phyloP scores from a whole-genome alignment of 2,113 vertebrate genomes.

The Illadopsis cleaveri region DNA sequence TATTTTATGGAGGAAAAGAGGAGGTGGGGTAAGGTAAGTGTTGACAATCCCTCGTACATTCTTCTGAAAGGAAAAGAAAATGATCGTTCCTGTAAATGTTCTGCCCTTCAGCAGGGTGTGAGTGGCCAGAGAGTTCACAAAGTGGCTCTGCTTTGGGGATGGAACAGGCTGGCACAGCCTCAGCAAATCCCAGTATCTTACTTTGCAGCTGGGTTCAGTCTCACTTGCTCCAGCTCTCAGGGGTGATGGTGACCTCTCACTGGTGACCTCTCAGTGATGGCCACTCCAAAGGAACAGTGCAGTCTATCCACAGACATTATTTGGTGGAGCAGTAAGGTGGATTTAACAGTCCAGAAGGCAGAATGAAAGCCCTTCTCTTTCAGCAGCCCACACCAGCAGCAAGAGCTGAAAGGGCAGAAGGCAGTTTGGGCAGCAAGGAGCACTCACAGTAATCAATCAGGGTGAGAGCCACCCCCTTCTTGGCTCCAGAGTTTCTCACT shows the following conservation, averaged over 20 bases:
- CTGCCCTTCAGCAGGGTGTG: not conserved
- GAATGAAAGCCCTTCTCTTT: not conserved
- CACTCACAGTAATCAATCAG: not conserved
- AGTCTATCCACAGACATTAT: not conserved
- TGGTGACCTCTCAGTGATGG: not conserved
- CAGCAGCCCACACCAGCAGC: not conserved
- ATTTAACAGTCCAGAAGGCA: not conserved
- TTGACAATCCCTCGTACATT: slow-evolving; percentile 43
- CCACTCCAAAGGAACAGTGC: not conserved
- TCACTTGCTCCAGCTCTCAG: not conserved
- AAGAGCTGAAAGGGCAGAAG: not conserved
- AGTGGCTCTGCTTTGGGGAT: not conserved
- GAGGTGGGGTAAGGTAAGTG: slow-evolving; percentile 3
- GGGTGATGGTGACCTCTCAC: not conserved
- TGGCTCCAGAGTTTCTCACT: not conserved
- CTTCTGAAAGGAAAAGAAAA: slow-evolving; percentile 15
- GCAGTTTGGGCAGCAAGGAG: not conserved
- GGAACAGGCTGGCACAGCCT: not conserved
- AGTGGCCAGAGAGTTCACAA: not conserved
- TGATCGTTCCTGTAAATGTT: not conserved
- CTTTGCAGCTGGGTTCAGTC: not conserved
- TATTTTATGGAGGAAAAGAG: slow-evolving; percentile 27
- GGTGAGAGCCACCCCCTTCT: not conserved
- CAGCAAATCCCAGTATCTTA: not conserved
- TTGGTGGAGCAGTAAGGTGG: not conserved